These are phyloP conservation scores for Sprattus sprattus DNA, from an alignment of 2,113 vertebrate genomes.

Conservation along the genomic window DNA sequence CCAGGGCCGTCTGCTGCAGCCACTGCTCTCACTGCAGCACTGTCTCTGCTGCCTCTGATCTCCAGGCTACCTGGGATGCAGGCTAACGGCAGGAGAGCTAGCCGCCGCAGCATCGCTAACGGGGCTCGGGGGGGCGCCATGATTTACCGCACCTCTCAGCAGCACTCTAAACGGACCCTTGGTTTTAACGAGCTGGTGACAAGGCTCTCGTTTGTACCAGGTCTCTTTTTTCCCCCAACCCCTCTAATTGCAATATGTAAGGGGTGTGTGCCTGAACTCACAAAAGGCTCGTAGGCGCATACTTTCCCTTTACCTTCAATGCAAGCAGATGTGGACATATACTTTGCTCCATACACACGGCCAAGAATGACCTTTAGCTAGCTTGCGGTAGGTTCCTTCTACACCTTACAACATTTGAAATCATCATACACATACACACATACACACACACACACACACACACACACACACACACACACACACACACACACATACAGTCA, in stretches of 20 bases:
- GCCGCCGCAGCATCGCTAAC: constrained; percentile 49
- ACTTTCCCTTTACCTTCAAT: neutral
- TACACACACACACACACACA: neutral
- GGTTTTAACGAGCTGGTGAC: constrained; percentile 71
- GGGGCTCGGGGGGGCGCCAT: constrained; percentile 60
- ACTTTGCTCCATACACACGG: neutral
- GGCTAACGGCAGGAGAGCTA: constrained; percentile 23
- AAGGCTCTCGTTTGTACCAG: constrained; percentile 60
- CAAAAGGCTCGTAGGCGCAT: neutral
- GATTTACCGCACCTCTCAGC: constrained; percentile 70
- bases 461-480: neutral
- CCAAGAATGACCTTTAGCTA: neutral
- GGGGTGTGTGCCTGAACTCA: neutral
- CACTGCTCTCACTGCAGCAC: too few species aligned
- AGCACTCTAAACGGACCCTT: constrained; percentile 61
- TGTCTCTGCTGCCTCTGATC: too few species aligned
- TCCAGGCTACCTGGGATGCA: neutral
- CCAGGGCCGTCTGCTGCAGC: constrained; percentile 1
- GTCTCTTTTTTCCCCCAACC: constrained; percentile 50
- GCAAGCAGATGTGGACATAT: neutral
- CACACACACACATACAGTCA: neutral
- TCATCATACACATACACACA: neutral
- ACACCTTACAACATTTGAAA: neutral
- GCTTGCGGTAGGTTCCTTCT: neutral
- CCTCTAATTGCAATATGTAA: neutral